Evolutionary conservation across 2,113 vertebrate species (phyloP), one percentile per base, ranked within the genome.

Genomic region (Suncus etruscus): DNA sequence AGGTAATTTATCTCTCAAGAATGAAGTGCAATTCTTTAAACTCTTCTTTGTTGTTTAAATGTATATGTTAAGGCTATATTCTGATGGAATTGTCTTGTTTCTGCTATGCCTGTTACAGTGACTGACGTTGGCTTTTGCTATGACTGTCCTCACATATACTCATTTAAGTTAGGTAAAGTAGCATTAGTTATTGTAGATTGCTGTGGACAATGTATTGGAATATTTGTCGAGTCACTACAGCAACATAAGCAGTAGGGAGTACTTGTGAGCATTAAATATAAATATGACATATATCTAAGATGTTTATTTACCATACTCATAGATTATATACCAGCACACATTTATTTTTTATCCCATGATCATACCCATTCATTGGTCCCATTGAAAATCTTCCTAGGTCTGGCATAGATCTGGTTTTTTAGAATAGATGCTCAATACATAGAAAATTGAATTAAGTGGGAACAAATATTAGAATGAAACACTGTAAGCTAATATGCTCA

Each of bases 1-100:
- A 93, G 76, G 81, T 12, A 66, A 89, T 95, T 96, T 94, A 80
- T 95, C 95, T 95, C 94, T 93, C 83, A 88, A 92, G 69, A 93
- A 88, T 92, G 88, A 94, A 92, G 76, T 92, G 78, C 86, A 88
- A 88, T 96, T 80, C 84, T 95, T 94, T 94, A 90, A 88, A 88
- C 54, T 85, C 75, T 74, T 95, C 79, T 83, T 96, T 90, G n/a
- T n/a, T n/a, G n/a, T 94, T 93, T 39, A 39, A 39, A 39, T 39
- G 94, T 90, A 91, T 89, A n/a, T n/a, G n/a, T 94, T 91, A 74
- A 72, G 85, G 92, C 82, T 90, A 31, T 83, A 61, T 86, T 91
- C 39, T 84, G 79, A 91, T 94, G 69, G 79, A 94, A 95, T 82
- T 79, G 58, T 84, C 91, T 72, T 95, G 87, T 87, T 58, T 79